Conservation (phyloP, 1,140 invertebrate species). For the Drosophila carrolli region DNA sequence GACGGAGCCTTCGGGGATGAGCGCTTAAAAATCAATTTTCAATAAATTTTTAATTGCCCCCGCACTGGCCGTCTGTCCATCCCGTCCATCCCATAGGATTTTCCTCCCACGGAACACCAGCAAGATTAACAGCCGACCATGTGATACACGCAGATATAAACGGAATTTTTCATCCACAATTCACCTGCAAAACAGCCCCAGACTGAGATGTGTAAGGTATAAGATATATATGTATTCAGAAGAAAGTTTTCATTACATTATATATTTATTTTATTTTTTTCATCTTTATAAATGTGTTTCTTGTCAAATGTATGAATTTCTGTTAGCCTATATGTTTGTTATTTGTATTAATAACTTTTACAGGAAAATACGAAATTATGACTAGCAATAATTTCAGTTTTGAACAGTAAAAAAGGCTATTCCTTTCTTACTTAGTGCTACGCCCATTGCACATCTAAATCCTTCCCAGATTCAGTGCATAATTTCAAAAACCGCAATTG, state of each 20-base stretch:
- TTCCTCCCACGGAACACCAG: neutral
- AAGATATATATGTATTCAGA: neutral
- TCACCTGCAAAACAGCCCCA: neutral
- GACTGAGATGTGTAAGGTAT: neutral
- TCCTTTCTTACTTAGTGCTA: too few relatives aligned
- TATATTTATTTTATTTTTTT: neutral
- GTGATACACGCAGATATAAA: conserved; percentile 17
- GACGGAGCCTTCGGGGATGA: conserved; percentile 4
- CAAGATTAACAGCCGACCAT: conserved; percentile 4
- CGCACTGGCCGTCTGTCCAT: neutral
- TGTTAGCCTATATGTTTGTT: too few relatives aligned
- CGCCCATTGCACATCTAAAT: neutral
- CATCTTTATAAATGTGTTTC: too few relatives aligned
- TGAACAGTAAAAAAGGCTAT: too few relatives aligned
- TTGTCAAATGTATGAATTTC: too few relatives aligned
- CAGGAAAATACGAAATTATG: too few relatives aligned
- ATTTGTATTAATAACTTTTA: too few relatives aligned
- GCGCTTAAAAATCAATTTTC: conserved; percentile 53
- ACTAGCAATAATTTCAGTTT: too few relatives aligned
- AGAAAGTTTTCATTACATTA: too few relatives aligned
- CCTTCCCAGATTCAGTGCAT: neutral
- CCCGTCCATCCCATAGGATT: neutral
- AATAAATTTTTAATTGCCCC: conserved; percentile 58
- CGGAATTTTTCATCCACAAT: conserved; percentile 20
- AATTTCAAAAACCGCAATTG: conserved; percentile 25